Evolutionary conservation across 2,888 invertebrate species (phyloP), one percentile per base, ranked within the genome.

Genomic region (Luffia ferchaultella): DNA sequence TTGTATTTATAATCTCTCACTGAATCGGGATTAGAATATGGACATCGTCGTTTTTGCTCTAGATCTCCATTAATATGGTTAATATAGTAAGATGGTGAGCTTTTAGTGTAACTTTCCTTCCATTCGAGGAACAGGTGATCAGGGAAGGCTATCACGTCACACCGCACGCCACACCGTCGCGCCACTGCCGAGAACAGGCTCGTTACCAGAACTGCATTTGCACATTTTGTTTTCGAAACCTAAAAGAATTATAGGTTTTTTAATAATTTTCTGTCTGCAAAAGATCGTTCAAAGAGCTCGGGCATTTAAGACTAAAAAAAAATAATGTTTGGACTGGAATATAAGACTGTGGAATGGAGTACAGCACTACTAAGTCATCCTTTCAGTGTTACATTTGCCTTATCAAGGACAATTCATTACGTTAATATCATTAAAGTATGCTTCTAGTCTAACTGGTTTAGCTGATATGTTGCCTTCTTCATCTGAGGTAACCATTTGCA

Each of bases 101-200:
- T 3, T 58, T 30, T 12, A 30, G 30, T 53, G 30, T 54, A 50
- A 12, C 54, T 58, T 46, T 67, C 64, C 40, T 61, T 61, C 72
- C 73, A 74, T 53, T 76, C 67, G 16, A 80, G 45, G 52, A 73
- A 76, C 51, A 77, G 53, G 57, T 80, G 78, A 53, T 73, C 69
- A 0, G 73, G 68, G 52, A 77, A 76, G 1, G 67, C 65, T 1
- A 74, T 61, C 30, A 82, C 54, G 18, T 71, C 64, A 52, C 73
- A 72, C 2, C 57, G 51, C 1, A 75, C 62, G 7, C 71, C 76
- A 50, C 71, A 71, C n/a, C 60, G 59, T 42, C 59, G 61, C 1
- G 77, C 75, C 1, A 78, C 62, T 0, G 72, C 67, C 50, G 73
- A 66, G 54, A 68, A 79, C 30, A 77, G 62, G 1, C 67, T 62